These are phyloP conservation scores for Austrofundulus limnaeus DNA, from an alignment of 2,113 vertebrate species.

Conservation along the genomic window DNA sequence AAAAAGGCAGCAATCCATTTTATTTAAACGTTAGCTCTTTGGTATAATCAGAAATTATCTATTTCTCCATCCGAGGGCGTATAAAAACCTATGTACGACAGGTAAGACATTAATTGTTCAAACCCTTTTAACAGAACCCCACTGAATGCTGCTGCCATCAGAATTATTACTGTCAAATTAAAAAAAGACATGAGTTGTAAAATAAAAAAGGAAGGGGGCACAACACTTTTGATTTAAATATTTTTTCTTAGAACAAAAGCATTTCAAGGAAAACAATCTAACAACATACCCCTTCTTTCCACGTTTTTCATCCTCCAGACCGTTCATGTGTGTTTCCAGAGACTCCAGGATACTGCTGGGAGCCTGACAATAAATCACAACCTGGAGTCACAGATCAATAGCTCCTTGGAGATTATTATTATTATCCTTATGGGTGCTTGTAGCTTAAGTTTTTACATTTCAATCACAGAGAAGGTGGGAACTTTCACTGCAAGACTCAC, in stretches of 20 bases:
- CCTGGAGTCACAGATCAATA: conserved; percentile 1
- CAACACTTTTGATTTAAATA: no score
- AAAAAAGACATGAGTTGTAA: no score
- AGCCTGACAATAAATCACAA: conserved; percentile 78
- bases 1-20: no score
- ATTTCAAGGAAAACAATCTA: neutral
- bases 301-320: conserved; percentile 87
- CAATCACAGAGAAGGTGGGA: neutral
- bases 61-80: no score
- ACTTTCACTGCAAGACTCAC: conserved; percentile 30
- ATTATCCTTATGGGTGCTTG: neutral
- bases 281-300: conserved; percentile 82
- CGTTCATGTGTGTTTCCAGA: conserved; percentile 97
- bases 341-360: conserved; percentile 99
- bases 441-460: conserved; percentile 1
- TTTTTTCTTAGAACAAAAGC: neutral
- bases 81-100: no score
- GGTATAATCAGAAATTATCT: no score
- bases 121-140: no score
- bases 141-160: no score
- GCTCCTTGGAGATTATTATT: neutral
- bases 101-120: no score
- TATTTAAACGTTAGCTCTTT: no score
- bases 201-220: no score
- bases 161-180: no score